These are phyloP conservation scores for Oryzias javanicus DNA, from an alignment of 2,113 vertebrate genomes.

Conservation along the genomic window DNA sequence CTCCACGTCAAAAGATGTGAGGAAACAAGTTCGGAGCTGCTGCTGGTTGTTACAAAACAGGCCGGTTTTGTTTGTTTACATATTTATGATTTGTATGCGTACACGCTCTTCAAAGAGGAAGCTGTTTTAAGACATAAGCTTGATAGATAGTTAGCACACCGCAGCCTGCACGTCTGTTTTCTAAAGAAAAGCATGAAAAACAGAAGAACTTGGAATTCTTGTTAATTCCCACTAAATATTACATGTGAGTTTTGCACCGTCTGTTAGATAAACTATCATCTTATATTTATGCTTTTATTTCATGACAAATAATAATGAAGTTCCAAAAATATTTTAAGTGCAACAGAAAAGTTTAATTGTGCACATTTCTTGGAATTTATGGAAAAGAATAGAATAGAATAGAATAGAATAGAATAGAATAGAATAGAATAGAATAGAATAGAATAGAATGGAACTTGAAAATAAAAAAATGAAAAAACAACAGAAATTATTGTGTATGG, in stretches of 20 bases:
- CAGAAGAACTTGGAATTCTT: not conserved
- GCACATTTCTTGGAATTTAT: too few relatives aligned
- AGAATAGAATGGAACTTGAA: too few relatives aligned
- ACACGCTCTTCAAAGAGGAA: not conserved
- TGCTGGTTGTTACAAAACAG: not conserved
- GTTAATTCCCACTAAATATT: not conserved
- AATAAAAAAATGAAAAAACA: too few relatives aligned
- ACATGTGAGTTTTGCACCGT: slow-evolving; percentile 3
- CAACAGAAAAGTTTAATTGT: too few relatives aligned
- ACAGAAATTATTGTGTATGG: too few relatives aligned
- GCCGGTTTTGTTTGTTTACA: not conserved
- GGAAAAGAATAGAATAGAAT: too few relatives aligned
- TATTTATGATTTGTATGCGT: not conserved
- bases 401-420: too few relatives aligned
- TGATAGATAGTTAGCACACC: not conserved
- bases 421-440: too few relatives aligned
- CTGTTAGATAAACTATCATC: not conserved
- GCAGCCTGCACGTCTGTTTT: not conserved
- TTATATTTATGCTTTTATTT: not conserved
- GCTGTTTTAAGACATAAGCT: not conserved
- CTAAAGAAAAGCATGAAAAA: not conserved
- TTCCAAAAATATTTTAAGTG: too few relatives aligned
- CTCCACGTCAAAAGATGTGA: not conserved
- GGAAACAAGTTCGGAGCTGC: not conserved
- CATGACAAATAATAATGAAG: too few relatives aligned